Percentiles rank a stretch among this genome's conserved stretches.
These are phyloP conservation scores for Podarcis cretensis DNA, from an alignment of 2,113 vertebrate genomes.

Conservation along the genomic window DNA sequence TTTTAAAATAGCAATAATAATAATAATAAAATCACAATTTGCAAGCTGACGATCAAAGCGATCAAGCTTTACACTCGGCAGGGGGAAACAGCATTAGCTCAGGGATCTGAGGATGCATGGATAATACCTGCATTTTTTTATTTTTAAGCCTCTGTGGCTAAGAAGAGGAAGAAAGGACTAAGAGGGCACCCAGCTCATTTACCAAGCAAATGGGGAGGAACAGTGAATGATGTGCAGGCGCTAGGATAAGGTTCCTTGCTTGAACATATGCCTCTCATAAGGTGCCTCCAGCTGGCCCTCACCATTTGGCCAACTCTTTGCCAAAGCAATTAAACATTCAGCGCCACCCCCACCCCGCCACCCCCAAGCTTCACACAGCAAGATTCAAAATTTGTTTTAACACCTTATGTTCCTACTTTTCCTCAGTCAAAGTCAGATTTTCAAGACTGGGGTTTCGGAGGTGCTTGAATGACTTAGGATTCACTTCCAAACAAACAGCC, in stretches of 20 bases:
- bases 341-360: constrained; percentile 10
- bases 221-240: background rate
- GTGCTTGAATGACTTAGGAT: background rate
- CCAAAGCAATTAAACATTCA: constrained; percentile 33
- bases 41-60: constrained; percentile 21
- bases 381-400: background rate
- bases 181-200: constrained; percentile 54
- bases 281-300: constrained; percentile 23
- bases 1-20: too few species aligned
- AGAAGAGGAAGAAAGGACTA: constrained; percentile 57
- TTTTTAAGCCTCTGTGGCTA: constrained; percentile 38
- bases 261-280: constrained; percentile 54
- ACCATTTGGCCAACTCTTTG: constrained; percentile 38
- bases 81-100: constrained; percentile 11
- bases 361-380: background rate
- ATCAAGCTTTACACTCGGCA: background rate
- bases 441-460: background rate
- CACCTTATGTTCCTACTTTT: too few species aligned
- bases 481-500: background rate
- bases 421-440: too few species aligned
- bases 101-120: background rate
- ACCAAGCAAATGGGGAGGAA: constrained; percentile 55
- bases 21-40: background rate
- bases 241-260: constrained; percentile 36
- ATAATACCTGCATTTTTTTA: constrained; percentile 45